These are phyloP conservation scores for Uropetala carovei DNA, from an alignment of 2,888 invertebrate species.

Conservation along the genomic window DNA sequence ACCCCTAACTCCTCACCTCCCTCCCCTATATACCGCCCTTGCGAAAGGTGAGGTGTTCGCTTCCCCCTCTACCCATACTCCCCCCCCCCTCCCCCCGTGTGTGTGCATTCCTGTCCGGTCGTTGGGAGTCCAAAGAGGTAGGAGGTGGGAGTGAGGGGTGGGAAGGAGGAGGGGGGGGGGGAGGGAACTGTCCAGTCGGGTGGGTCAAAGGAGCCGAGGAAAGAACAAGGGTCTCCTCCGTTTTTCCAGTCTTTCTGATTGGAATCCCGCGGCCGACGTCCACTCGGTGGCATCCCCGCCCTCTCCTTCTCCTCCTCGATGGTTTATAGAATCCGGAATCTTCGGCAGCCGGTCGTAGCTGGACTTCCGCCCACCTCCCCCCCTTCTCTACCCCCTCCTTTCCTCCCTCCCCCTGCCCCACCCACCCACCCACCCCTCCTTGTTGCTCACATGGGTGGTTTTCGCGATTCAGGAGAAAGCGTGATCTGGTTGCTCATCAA, in stretches of 20 bases:
- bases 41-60: neutral
- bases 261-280: neutral
- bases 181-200: neutral
- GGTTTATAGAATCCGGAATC: neutral
- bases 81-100: neutral
- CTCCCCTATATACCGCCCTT: neutral
- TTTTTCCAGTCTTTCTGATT: neutral
- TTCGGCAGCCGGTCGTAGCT: neutral
- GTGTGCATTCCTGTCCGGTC: neutral
- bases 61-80: neutral
- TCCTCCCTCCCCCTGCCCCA: neutral
- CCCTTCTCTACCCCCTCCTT: too few species aligned
- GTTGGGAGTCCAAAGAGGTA: neutral
- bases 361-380: too few species aligned
- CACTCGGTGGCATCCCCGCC: neutral
- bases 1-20: neutral
- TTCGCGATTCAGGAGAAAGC: conserved; percentile 15
- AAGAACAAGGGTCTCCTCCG: neutral
- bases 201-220: neutral
- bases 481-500: conserved; percentile 54
- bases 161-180: neutral
- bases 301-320: neutral
- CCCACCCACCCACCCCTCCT: neutral
- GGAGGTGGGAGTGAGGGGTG: neutral
- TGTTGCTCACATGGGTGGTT: neutral